Evolutionary conservation across 2,888 invertebrate species (phyloP), one percentile per base, ranked within the genome.

Genomic region (Drosophila bunnanda): DNA sequence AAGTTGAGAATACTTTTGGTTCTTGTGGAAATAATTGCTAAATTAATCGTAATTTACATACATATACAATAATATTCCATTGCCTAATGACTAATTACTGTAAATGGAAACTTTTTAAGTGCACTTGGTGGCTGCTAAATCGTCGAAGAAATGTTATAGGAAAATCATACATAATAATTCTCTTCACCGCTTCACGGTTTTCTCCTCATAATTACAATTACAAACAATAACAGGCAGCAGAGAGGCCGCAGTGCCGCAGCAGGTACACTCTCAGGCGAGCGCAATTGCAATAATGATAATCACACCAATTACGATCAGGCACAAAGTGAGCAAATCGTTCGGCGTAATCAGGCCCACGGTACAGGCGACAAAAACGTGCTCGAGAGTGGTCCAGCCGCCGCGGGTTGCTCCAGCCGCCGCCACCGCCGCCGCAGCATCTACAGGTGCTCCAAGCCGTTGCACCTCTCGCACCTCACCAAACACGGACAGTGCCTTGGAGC

Each of bases 321-420:
- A 94, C 92, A 96, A 93, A 90, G 96, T 95, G 93, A 96, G 94
- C 93, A 95, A 93, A 93, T 96, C 96, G 93, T 95, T 93, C 88
- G 95, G 95, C 90, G 95, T 94, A 70, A 92, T 87, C 92, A 96
- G 93, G 91, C 95, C 95, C 93, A 95, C 95, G 90, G 95, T 94
- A 93, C 95, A 96, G 94, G 96, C 95, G 94, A 96, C 93, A 93
- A 95, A 94, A 93, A 96, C 92, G 91, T 94, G 94, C 93, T 95
- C 91, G 70, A 92, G 82, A 73, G 91, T 86, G 61, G 92, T 91
- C 83, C 90, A 86, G 61, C 88, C 79, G 77, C 90, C 84, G 61
- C 82, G 83, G 68, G 78, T 72, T 56, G 70, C 80, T 53, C 75
- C 58, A 43, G 48, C 68, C 15, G 8, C 57, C 30, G 48, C 68